A percentile compares a stretch with the other conserved stretches of the same genome.
These are phyloP conservation scores for Darevskia nairensis DNA, from an alignment of 2,797 vertebrate genomes.

Conservation along the genomic window DNA sequence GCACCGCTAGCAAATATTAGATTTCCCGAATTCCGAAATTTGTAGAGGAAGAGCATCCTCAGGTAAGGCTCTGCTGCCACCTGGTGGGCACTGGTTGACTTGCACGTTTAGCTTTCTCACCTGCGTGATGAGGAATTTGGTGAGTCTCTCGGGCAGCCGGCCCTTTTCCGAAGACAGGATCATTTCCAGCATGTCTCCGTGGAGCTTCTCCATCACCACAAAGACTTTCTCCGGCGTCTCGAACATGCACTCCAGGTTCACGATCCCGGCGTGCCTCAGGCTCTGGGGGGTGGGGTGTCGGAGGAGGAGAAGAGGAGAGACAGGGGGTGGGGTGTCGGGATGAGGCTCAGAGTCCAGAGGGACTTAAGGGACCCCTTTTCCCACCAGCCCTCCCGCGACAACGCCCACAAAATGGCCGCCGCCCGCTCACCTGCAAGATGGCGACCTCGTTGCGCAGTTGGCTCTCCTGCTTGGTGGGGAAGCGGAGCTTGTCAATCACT, in stretches of 20 bases:
- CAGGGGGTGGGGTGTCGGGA: no score
- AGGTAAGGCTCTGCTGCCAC: not conserved
- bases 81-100: not conserved
- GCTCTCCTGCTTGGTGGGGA: slow-evolving; percentile 93
- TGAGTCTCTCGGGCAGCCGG: slow-evolving; percentile 89
- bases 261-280: slow-evolving; percentile 89
- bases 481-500: slow-evolving; percentile 93
- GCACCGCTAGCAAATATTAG: not conserved
- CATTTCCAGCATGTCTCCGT: slow-evolving; percentile 95
- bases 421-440: slow-evolving; percentile 87
- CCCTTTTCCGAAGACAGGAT: slow-evolving; percentile 94
- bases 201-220: slow-evolving; percentile 94
- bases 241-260: slow-evolving; percentile 94
- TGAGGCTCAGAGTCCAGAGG: not conserved
- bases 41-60: no score
- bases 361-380: no score
- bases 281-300: slow-evolving; percentile 74
- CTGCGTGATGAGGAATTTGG: slow-evolving; percentile 94
- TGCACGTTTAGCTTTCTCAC: slow-evolving; percentile 60
- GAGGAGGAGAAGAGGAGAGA: no score
- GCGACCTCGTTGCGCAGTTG: slow-evolving; percentile 93
- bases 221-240: slow-evolving; percentile 94
- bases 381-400: not conserved
- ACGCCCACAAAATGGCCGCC: no score
- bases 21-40: not conserved